A percentile compares a stretch with the other conserved stretches of the same genome.
phyloP scores from a whole-genome alignment of 2,888 invertebrate genomes.

The Eupithecia pulchellata region DNA sequence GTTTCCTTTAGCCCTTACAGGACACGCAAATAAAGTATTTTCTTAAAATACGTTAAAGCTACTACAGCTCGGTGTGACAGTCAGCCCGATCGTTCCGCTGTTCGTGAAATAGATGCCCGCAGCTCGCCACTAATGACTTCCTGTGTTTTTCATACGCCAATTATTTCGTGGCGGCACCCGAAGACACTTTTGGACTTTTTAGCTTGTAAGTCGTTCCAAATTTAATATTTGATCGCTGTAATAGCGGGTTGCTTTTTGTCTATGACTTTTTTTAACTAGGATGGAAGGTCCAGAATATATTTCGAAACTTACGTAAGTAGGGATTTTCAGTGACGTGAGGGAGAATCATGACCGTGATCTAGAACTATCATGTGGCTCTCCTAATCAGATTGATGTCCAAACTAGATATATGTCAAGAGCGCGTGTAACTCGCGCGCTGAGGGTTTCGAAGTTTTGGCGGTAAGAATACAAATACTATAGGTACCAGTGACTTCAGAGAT shows the following conservation, averaged over 20 bases:
- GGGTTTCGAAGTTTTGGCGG: too few species aligned
- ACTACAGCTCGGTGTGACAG: constrained; percentile 60
- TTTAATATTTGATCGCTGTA: constrained; percentile 51
- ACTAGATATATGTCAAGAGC: too few species aligned
- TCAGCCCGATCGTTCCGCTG: constrained; percentile 53
- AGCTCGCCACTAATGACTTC: constrained; percentile 82
- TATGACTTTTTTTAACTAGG: not conserved
- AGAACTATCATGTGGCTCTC: too few species aligned
- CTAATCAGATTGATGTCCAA: too few species aligned
- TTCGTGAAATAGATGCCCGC: constrained; percentile 74
- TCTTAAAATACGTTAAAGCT: not conserved
- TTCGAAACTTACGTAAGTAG: not conserved
- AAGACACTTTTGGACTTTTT: constrained; percentile 63
- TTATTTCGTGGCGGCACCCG: constrained; percentile 76
- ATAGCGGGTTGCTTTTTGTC: constrained; percentile 21
- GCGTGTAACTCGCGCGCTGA: too few species aligned
- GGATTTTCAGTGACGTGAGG: not conserved
- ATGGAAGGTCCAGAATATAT: not conserved
- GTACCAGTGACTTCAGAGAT: too few species aligned
- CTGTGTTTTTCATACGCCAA: constrained; percentile 81
- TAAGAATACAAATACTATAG: too few species aligned
- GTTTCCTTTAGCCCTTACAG: too few species aligned
- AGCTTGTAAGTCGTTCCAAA: constrained; percentile 54
- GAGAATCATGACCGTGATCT: too few species aligned
- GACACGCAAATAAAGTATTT: not conserved